A percentile compares a stretch with the other conserved stretches of the same genome.
Evolutionary conservation across 2,113 vertebrate species (phyloP).

Genomic region (Turdus rufiventris): DNA sequence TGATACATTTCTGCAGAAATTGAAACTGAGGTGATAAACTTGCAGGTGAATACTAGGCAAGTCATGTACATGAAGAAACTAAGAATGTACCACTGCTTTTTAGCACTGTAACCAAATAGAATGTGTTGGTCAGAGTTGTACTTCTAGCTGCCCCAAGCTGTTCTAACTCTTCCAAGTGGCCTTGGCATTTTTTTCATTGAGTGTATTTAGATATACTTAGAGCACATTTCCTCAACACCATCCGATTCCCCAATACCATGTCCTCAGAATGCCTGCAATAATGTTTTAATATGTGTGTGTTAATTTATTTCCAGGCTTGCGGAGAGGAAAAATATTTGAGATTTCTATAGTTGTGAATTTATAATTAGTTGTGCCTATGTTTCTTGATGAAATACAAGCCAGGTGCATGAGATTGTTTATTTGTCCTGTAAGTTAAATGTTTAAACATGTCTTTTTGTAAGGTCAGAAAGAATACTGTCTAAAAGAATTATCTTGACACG

Average conservation of each 20-base stretch:
- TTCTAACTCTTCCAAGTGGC: background rate
- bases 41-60: background rate
- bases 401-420: background rate
- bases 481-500: background rate
- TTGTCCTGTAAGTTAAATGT: background rate
- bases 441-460: background rate
- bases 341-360: background rate
- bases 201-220: background rate
- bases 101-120: background rate
- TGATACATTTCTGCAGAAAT: background rate
- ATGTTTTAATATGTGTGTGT: background rate
- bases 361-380: background rate
- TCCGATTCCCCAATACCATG: background rate
- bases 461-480: background rate
- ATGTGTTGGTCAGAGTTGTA: background rate
- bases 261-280: background rate
- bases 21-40: background rate
- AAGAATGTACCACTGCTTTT: background rate
- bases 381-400: background rate
- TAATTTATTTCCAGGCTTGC: background rate
- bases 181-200: background rate
- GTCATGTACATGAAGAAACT: background rate
- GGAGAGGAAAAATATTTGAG: background rate
- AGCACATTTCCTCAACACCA: background rate
- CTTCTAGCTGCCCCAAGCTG: background rate